Percentiles rank a stretch among this genome's conserved stretches.
These are phyloP conservation scores for Girardinus metallicus DNA, from an alignment of 2,797 vertebrate genomes.

Conservation along the genomic window DNA sequence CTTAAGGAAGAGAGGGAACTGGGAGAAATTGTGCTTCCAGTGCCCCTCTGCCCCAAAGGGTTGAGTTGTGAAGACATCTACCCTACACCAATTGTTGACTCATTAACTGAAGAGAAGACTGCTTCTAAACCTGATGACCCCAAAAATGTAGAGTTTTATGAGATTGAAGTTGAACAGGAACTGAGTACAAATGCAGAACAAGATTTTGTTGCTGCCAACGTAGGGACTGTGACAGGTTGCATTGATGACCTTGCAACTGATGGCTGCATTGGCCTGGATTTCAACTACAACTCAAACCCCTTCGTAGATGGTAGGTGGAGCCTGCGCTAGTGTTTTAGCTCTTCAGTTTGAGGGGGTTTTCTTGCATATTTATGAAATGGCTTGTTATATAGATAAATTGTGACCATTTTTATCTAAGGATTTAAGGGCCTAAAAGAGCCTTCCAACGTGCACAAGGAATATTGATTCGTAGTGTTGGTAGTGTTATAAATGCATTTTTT, in stretches of 20 bases:
- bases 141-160: constrained; percentile 18
- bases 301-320: constrained; percentile 81
- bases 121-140: constrained; percentile 4
- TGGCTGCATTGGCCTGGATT: constrained; percentile 28
- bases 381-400: not conserved
- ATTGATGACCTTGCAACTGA: constrained; percentile 32
- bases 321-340: not conserved
- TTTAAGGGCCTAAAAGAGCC: not conserved
- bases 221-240: constrained; percentile 4
- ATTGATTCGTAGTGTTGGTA: not conserved
- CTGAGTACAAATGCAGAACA: constrained; percentile 5
- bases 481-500: not conserved
- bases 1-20: constrained; percentile 62
- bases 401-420: not conserved
- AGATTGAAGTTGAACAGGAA: constrained; percentile 9
- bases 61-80: constrained; percentile 13
- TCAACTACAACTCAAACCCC: constrained; percentile 52
- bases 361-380: not conserved
- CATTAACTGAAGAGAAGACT: constrained; percentile 2
- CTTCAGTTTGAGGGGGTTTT: not conserved
- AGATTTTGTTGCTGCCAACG: constrained; percentile 33
- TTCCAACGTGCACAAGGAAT: not conserved
- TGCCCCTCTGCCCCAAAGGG: constrained; percentile 67
- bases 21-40: constrained; percentile 71
- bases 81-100: constrained; percentile 10